Evolutionary conservation across 2,888 invertebrate species (phyloP), one percentile per base, ranked within the genome.

Genomic region (Volucella inflata): DNA sequence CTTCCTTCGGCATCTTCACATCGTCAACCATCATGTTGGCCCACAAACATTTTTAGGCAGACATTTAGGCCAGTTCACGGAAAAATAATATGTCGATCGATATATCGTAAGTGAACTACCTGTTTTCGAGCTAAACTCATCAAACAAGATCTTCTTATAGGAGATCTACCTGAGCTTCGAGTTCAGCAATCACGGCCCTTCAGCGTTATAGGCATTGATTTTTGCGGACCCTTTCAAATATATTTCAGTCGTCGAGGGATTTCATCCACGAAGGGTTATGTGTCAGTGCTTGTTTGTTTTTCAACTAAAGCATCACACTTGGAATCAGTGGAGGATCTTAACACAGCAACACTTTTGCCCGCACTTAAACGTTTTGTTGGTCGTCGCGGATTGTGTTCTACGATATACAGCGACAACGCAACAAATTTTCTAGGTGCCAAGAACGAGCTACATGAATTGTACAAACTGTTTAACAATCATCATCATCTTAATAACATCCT

Each of bases 371-470:
- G 87, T 8, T 87, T 87, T 50, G 44, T 84, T 8, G 71, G 59
- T 14, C 55, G 78, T 55, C 60, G 87, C 17, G 84, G 84, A 30
- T 50, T 60, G 11, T 81, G 84, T 64, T 64, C 74, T 1, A 50
- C 57, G 1, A 78, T 87, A 40, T 74, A 77, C 16, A 78, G 79
- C 14, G 87, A 88, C 30, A 83, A 82, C 42, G 83, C 82, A 6
- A 78, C 80, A 8, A 78, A 87, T n/a, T n/a, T n/a, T n/a, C n/a
- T n/a, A n/a, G n/a, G n/a, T n/a, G n/a, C n/a, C n/a, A n/a, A n/a
- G n/a, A n/a, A n/a, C n/a, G n/a, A n/a, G n/a, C n/a, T 87, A 30
- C 50, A 65, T 17, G 70, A 71, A 8, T 38, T 81, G 21, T 74
- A 51, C 30, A 44, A 16, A 42, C 60, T 55, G 9, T 65, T 84